Evolutionary conservation across 2,113 vertebrate genomes (phyloP), one percentile per base, ranked within the genome.

Genomic region (Cryptoleucopteryx plumbea): DNA sequence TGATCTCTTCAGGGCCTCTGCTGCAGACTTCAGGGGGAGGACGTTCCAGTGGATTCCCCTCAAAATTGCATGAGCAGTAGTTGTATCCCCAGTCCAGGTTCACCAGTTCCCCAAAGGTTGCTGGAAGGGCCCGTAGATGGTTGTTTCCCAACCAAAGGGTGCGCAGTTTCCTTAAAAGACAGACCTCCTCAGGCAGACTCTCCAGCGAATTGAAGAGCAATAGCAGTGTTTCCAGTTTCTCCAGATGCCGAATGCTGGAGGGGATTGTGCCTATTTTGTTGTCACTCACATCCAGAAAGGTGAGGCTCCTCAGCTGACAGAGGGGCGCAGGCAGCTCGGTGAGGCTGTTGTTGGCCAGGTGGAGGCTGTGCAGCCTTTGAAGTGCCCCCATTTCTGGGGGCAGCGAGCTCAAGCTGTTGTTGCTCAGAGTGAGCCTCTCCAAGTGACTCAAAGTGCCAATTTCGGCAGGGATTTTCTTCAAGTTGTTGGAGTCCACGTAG

Each of bases 391-490:
- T 90, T 63, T 97, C 96, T 38, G 77, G 7, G 1, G 97, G 94
- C 42, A 98, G 83, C 0, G 61, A 94, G 50, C 31, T 94, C 78
- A 98, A 93, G 40, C 16, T 70, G 88, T 97, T 97, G 82, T 94
- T 98, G 74, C 97, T 98, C 77, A 98, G 94, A 21, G 97, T 94
- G 26, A 98, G 95, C 67, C 93, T 97, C 56, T 96, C 96, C 59
- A 98, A 85, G 43, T 5, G 17, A 27, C 58, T 81, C 77, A 97
- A 90, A 45, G 84, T 81, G 48, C 96, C 96, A 16, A 95, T 96
- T 82, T 97, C 96, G 0, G 91, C 66, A 32, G 97, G 97, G 45
- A 98, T 80, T 74, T 90, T 84, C 82, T 94, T 96, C 68, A 96
- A 18, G 66, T 97, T 95, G 68, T 97, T 98, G 86, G 98, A 97